Percentiles rank a stretch among this genome's conserved stretches.
These are phyloP conservation scores for Pseudochromis fuscus DNA, from an alignment of 2,797 vertebrate species.

Conservation along the genomic window DNA sequence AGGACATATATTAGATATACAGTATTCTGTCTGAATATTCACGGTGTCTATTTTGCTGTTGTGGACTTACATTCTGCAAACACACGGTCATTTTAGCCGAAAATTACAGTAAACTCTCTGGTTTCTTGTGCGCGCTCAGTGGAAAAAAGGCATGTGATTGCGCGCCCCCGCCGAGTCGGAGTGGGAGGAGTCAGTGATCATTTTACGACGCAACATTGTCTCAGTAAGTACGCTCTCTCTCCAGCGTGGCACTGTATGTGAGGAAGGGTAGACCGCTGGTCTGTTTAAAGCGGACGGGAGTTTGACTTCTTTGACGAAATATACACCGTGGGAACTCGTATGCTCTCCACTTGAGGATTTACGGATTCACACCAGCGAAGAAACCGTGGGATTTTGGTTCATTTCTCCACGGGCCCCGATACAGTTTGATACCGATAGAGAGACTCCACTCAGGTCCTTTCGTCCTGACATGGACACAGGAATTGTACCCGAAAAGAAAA, in stretches of 20 bases:
- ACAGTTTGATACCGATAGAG: slow-evolving; percentile 65
- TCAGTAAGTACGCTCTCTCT: slow-evolving; percentile 31
- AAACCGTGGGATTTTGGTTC: slow-evolving; percentile 47
- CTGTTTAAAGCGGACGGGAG: slow-evolving; percentile 27
- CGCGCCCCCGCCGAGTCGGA: slow-evolving; percentile 58
- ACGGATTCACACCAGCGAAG: slow-evolving; percentile 3
- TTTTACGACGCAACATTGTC: slow-evolving; percentile 58
- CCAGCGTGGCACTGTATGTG: slow-evolving; percentile 75
- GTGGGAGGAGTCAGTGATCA: slow-evolving; percentile 47
- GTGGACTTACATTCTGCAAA: too few species aligned
- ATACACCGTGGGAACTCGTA: slow-evolving; percentile 25
- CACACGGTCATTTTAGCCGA: neutral
- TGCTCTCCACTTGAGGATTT: slow-evolving; percentile 45
- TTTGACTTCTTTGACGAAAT: slow-evolving; percentile 36
- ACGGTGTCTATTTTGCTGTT: too few species aligned
- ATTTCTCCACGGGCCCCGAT: slow-evolving; percentile 68
- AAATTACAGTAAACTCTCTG: neutral
- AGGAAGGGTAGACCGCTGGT: slow-evolving; percentile 12
- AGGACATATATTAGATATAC: too few species aligned
- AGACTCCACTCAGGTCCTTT: slow-evolving; percentile 69
- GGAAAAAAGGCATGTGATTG: slow-evolving; percentile 73
- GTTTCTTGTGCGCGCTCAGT: slow-evolving; percentile 56
- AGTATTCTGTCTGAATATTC: too few species aligned
- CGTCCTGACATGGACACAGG: slow-evolving; percentile 90
- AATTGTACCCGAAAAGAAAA: slow-evolving; percentile 93